Percentiles rank a stretch among this genome's conserved stretches.
These are phyloP conservation scores for Peromyscus eremicus DNA, from an alignment of 2,797 vertebrate genomes.

Conservation along the genomic window DNA sequence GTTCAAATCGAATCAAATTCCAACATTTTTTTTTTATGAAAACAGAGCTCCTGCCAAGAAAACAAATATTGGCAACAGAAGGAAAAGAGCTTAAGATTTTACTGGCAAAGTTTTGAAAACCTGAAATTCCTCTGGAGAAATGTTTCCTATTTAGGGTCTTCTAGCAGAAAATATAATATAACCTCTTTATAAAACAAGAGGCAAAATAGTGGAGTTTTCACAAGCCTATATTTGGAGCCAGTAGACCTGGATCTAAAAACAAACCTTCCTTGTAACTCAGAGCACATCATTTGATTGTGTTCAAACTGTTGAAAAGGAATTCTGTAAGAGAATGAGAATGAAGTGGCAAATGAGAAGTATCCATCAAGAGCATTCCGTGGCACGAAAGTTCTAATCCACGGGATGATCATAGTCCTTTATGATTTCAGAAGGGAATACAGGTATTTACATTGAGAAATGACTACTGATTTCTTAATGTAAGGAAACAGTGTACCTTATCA, in stretches of 20 bases:
- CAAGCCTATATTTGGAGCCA: not conserved
- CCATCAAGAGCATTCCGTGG: not conserved
- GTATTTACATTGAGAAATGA: not conserved
- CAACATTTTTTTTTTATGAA: constrained; percentile 67
- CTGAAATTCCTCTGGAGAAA: constrained; percentile 66
- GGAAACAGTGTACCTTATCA: fast-evolving
- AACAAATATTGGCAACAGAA: constrained; percentile 71
- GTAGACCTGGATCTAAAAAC: constrained; percentile 26
- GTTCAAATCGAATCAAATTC: constrained; percentile 64
- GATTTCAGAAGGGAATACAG: not conserved
- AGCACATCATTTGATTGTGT: constrained; percentile 10
- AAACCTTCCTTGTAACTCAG: not conserved
- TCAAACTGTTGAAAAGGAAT: constrained; percentile 14
- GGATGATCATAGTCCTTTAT: constrained; percentile 11
- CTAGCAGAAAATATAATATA: not conserved
- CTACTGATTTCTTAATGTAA: not conserved
- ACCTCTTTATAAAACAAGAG: constrained; percentile 11
- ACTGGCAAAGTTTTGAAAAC: constrained; percentile 69
- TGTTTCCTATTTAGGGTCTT: constrained; percentile 47
- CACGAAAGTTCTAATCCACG: constrained; percentile 57
- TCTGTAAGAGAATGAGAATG: not conserved
- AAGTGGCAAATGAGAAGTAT: not conserved
- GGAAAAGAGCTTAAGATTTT: constrained; percentile 71
- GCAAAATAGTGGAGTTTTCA: constrained; percentile 54
- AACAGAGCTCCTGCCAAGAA: constrained; percentile 69